A percentile compares a stretch with the other conserved stretches of the same genome.
Evolutionary conservation across 2,113 vertebrate genomes (phyloP).

Genomic region (Papio anubis): DNA sequence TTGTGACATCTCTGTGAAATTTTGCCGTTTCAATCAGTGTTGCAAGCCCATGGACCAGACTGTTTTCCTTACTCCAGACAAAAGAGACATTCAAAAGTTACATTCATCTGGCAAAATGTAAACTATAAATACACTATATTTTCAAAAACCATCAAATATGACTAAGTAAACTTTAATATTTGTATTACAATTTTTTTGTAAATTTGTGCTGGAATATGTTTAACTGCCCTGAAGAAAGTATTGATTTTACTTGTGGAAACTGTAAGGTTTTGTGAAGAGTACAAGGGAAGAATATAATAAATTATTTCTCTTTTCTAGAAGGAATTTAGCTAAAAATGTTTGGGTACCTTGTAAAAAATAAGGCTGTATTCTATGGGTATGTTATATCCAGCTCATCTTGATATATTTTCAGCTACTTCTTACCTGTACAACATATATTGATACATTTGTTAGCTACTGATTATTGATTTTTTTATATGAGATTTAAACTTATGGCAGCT

Average conservation of each 20-base stretch:
- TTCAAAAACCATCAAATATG: slow-evolving; percentile 46
- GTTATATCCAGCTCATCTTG: background rate
- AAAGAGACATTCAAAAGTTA: slow-evolving; percentile 48
- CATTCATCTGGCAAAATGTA: slow-evolving; percentile 56
- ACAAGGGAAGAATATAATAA: background rate
- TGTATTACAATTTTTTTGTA: slow-evolving; percentile 60
- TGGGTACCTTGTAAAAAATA: background rate
- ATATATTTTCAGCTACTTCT: background rate
- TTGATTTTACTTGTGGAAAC: slow-evolving; percentile 68
- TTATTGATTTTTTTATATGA: background rate
- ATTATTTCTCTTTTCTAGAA: slow-evolving; percentile 21
- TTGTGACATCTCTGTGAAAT: slow-evolving; percentile 56
- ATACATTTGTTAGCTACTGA: background rate
- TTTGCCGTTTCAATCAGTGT: slow-evolving; percentile 53
- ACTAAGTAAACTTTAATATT: slow-evolving; percentile 59
- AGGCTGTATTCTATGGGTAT: background rate
- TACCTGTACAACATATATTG: background rate
- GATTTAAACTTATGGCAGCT: too few relatives aligned
- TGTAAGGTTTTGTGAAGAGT: slow-evolving; percentile 65
- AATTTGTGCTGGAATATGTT: slow-evolving; percentile 76
- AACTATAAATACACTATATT: slow-evolving; percentile 37
- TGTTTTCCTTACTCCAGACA: slow-evolving; percentile 43
- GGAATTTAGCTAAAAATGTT: background rate
- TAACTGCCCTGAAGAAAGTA: slow-evolving; percentile 75
- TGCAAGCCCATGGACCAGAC: slow-evolving; percentile 35